Conservation (phyloP, 2,888 invertebrate genomes). For the Phorcus lineatus region DNA sequence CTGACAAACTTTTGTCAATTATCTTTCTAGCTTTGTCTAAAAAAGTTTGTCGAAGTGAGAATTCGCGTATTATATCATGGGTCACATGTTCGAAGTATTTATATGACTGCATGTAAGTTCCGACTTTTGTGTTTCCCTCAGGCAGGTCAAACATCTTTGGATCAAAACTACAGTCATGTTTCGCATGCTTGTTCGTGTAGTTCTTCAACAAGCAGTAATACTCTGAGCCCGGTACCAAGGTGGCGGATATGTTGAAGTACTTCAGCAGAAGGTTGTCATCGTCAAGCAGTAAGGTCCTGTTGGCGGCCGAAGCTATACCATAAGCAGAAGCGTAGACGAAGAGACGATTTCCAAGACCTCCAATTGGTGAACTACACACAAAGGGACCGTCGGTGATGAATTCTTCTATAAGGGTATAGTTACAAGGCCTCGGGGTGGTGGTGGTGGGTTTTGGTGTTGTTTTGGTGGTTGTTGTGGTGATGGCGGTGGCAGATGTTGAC, state of each 20-base stretch:
- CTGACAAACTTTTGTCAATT: background rate
- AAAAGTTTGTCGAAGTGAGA: constrained; percentile 7
- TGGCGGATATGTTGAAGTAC: background rate
- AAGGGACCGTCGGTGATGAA: background rate
- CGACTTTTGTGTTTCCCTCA: background rate
- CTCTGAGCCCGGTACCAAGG: background rate
- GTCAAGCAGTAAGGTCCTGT: constrained; percentile 36
- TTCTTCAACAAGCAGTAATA: background rate
- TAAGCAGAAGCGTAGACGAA: constrained; percentile 53
- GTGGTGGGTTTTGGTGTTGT: background rate
- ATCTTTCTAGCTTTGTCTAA: background rate
- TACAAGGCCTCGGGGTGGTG: background rate
- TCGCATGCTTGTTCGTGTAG: background rate
- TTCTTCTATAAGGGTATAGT: background rate
- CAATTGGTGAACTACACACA: constrained; percentile 30
- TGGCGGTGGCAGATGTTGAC: background rate
- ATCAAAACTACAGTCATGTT: constrained; percentile 18
- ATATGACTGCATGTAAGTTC: constrained; percentile 29
- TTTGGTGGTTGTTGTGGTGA: background rate
- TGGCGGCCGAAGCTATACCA: constrained; percentile 43
- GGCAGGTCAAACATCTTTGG: background rate
- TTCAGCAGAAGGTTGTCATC: constrained; percentile 26
- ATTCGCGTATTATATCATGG: constrained; percentile 14
- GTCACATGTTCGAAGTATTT: constrained; percentile 24
- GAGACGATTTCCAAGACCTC: constrained; percentile 54